phyloP scores from a whole-genome alignment of 30 jellyfish, hydroid and myxozoan genomes.

The Catostylus mosaicus region DNA sequence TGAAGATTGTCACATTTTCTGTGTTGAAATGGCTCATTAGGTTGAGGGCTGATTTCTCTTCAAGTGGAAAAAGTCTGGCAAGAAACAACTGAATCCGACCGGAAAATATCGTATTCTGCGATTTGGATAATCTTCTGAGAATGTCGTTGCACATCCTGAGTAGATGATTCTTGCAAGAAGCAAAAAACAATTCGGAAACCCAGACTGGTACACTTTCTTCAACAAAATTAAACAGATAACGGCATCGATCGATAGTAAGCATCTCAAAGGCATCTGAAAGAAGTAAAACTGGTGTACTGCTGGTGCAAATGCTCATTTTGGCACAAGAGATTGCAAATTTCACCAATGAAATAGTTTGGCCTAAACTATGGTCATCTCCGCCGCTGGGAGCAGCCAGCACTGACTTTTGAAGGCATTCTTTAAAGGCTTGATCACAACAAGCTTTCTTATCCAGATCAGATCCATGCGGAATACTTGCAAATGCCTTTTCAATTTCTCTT shows the following conservation, averaged over 20 bases:
- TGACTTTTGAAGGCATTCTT: constrained; percentile 62
- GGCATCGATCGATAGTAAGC: constrained; percentile 74
- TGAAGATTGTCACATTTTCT: constrained; percentile 84
- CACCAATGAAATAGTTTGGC: constrained; percentile 39
- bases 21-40: constrained; percentile 87
- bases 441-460: constrained; percentile 80
- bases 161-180: constrained; percentile 85
- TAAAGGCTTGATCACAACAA: constrained; percentile 87
- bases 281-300: constrained; percentile 80
- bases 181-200: constrained; percentile 81
- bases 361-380: constrained; percentile 3
- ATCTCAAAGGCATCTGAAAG: constrained; percentile 82
- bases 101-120: constrained; percentile 85
- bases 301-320: constrained; percentile 64
- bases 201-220: constrained; percentile 82
- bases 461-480: constrained; percentile 61
- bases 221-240: constrained; percentile 79
- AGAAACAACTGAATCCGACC: constrained; percentile 95
- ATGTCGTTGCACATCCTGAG: constrained; percentile 96
- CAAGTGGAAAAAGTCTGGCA: constrained; percentile 93
- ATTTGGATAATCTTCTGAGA: constrained; percentile 86
- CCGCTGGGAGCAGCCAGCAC: neutral
- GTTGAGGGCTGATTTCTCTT: constrained; percentile 96
- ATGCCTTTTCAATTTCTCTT: constrained; percentile 36
- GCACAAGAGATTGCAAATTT: constrained; percentile 79